Evolutionary conservation across 2,797 vertebrate species (phyloP).

Genomic region (Eulemur rubriventer): DNA sequence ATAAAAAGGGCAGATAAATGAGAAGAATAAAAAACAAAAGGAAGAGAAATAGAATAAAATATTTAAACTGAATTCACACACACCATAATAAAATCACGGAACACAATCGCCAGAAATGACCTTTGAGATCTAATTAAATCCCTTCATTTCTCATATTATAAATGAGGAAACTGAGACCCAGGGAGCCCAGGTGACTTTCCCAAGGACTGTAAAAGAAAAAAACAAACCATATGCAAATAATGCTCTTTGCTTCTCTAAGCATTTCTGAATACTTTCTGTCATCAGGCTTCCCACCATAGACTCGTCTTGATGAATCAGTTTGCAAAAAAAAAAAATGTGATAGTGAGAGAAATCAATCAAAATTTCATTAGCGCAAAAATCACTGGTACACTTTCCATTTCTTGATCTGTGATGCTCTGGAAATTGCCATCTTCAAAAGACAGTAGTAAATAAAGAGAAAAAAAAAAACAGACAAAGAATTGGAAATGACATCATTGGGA

Average conservation of each 20-base stretch:
- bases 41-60: conserved; percentile 43
- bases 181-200: conserved; percentile 7
- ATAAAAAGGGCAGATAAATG: conserved; percentile 4
- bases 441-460: not conserved
- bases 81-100: conserved; percentile 36
- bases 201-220: conserved; percentile 9
- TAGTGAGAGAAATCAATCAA: conserved; percentile 10
- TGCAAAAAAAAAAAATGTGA: not conserved
- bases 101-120: not conserved
- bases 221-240: not conserved
- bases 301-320: not conserved
- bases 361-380: not conserved
- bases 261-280: not conserved
- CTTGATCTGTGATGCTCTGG: not conserved
- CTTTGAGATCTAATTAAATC: conserved; percentile 39
- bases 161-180: conserved; percentile 19
- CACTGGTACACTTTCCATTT: not conserved
- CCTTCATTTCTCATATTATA: conserved; percentile 3
- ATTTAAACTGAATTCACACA: conserved; percentile 12
- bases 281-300: not conserved
- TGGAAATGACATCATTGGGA: not conserved
- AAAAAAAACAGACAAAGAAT: not conserved
- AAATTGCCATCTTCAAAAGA: conserved; percentile 15
- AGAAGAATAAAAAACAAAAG: not conserved
- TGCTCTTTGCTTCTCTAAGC: not conserved